Evolutionary conservation across 2,888 invertebrate genomes (phyloP), one percentile per base, ranked within the genome.

Genomic region (Cheilosia grossa): DNA sequence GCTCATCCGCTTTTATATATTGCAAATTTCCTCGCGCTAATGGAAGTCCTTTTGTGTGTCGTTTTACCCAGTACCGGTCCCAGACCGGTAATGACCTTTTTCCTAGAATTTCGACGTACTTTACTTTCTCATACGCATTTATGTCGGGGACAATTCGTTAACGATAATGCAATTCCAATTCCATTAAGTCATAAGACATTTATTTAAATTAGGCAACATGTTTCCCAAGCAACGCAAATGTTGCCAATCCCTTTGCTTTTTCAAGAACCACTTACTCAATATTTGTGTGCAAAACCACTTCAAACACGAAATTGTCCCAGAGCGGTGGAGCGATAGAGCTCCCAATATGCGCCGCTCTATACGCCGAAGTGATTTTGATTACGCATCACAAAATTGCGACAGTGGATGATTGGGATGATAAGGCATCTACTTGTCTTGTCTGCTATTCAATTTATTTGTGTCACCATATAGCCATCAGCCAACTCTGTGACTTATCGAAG

Each of bases 1-100:
- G 24, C 37, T 53, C 7, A 30, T 30, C 33, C 13, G 37, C 37
- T 54, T 37, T 51, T 42, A 9, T 42, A 9, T 27, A 59, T 70
- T 72, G 74, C 74, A 42, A 74, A 74, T 80, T 74, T 67, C 67
- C 67, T 67, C 54, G 53, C 49, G 24, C 63, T 81, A 81, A 81
- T 81, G 61, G 69, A 67, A 58, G 49, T 33, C 56, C 49, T 75
- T 81, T 67, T 67, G 42, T 37, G 17, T 37, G 6, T 44, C n/a
- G 27, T 17, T 40, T 33, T 49, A 30, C 10, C 33, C 33, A 33
- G 10, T 7, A 27, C 27, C 7, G 27, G 27, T 37, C 37, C 13
- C 37, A 37, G 37, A 6, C 37, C 10, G 59, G 40, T 61, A 74
- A 67, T 40, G 54, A 44, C 53, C 53, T 24, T 64, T 66, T 80